These are phyloP conservation scores for Micromesistius poutassou DNA, from an alignment of 2,797 vertebrate genomes.

Conservation along the genomic window DNA sequence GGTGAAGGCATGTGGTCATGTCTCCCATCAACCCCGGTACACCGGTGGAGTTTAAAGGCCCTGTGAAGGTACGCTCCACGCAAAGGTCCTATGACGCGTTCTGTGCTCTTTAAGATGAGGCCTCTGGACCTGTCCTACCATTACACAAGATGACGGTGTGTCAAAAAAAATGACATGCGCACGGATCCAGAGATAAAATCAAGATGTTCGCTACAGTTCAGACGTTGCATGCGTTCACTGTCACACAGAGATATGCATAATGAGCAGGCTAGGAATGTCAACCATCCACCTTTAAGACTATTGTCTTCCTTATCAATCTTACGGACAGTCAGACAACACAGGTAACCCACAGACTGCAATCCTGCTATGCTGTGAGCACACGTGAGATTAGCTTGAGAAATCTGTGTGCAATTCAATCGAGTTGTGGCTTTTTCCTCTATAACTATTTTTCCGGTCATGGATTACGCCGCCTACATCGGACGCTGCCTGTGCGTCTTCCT, in stretches of 20 bases:
- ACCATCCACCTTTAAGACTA: not conserved
- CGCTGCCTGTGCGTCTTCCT: constrained; percentile 60
- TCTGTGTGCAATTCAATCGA: no score
- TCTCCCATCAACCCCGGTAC: no score
- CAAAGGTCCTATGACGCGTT: no score
- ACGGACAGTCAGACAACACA: not conserved
- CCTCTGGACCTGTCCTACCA: not conserved
- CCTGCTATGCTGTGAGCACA: no score
- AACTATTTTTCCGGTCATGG: constrained; percentile 51
- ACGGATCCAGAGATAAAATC: not conserved
- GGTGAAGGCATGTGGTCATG: no score
- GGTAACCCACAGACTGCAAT: not conserved
- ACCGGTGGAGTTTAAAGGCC: no score
- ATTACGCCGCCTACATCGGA: constrained; percentile 26
- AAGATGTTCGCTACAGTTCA: not conserved
- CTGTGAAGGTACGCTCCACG: no score
- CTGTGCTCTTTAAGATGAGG: not conserved
- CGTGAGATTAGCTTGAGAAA: no score
- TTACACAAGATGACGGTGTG: not conserved
- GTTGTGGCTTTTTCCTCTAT: no score
- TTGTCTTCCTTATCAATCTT: not conserved
- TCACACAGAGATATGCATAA: not conserved
- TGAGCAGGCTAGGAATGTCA: not conserved
- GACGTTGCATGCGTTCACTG: not conserved
- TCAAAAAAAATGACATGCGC: not conserved